phyloP scores from a whole-genome alignment of 2,888 invertebrate species.

The Cabera pusaria region DNA sequence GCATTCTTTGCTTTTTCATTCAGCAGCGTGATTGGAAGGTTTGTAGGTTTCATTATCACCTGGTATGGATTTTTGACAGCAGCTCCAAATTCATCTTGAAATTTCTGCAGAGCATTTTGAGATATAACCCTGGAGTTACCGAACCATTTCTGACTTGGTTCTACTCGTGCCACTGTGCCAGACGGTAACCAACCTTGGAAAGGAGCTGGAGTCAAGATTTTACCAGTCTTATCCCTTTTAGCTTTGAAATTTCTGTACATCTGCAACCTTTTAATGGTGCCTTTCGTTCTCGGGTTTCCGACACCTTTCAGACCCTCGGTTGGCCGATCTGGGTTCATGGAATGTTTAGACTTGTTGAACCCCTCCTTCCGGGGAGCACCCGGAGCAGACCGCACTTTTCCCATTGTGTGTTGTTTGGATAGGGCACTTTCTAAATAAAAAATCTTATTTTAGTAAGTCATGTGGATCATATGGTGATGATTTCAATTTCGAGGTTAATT shows the following conservation, averaged over 20 bases:
- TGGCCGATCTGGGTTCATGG: conserved; percentile 96
- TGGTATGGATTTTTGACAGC: conserved; percentile 98
- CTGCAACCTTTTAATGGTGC: conserved; percentile 97
- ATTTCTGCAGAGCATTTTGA: conserved; percentile 94
- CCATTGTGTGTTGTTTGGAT: conserved; percentile 81
- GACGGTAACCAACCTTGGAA: conserved; percentile 96
- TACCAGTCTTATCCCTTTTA: conserved; percentile 93
- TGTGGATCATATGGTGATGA: conserved; percentile 8
- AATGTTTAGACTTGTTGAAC: conserved; percentile 93
- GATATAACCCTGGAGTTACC: conserved; percentile 98
- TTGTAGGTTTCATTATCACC: conserved; percentile 98
- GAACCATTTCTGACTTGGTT: conserved; percentile 99
- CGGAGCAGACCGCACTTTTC: conserved; percentile 88
- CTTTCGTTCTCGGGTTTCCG: conserved; percentile 92
- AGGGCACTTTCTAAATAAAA: conserved; percentile 10
- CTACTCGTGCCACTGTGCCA: conserved; percentile 96
- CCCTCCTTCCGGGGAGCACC: conserved; percentile 93
- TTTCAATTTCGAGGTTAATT: too few relatives aligned
- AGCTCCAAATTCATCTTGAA: conserved; percentile 97
- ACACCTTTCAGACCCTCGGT: conserved; percentile 92
- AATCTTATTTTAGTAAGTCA: conserved; percentile 5
- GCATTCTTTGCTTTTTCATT: conserved; percentile 96
- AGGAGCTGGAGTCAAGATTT: conserved; percentile 97
- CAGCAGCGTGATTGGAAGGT: conserved; percentile 95
- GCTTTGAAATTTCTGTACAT: conserved; percentile 99